Percentiles rank a stretch among this genome's conserved stretches.
These are phyloP conservation scores for Drosophila pectinifera DNA, from an alignment of 1,140 invertebrate genomes.

Conservation along the genomic window DNA sequence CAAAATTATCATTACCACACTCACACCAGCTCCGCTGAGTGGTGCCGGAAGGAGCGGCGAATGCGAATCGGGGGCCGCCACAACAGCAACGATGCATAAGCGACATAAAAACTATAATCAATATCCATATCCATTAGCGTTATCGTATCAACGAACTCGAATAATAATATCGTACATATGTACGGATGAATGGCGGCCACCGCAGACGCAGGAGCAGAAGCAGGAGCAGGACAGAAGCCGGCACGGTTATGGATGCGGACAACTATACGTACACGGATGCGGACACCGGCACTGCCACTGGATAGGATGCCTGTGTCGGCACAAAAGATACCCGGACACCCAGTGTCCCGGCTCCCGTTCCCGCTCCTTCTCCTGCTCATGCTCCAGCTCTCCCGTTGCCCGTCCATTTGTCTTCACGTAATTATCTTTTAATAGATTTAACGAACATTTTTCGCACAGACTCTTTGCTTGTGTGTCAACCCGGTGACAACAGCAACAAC, in stretches of 20 bases:
- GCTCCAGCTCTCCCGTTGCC: conserved; percentile 15
- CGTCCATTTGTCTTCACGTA: conserved; percentile 81
- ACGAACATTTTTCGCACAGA: conserved; percentile 81
- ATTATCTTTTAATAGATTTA: conserved; percentile 84
- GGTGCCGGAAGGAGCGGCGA: conserved; percentile 10
- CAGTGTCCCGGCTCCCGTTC: background rate
- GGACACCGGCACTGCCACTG: conserved; percentile 31
- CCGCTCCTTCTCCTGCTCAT: background rate
- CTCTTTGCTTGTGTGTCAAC: conserved; percentile 65
- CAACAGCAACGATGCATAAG: conserved; percentile 49
- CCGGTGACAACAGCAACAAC: conserved; percentile 35
- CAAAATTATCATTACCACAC: conserved; percentile 76
- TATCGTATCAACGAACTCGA: conserved; percentile 79
- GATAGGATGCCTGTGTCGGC: conserved; percentile 13
- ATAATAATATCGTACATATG: conserved; percentile 70
- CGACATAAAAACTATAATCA: conserved; percentile 82
- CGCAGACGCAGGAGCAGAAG: conserved; percentile 43
- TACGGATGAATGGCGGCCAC: conserved; percentile 34
- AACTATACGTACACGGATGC: conserved; percentile 16
- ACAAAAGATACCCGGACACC: conserved; percentile 10
- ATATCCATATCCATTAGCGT: conserved; percentile 83
- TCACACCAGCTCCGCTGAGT: conserved; percentile 18
- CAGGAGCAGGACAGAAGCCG: background rate
- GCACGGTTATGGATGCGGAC: conserved; percentile 8
- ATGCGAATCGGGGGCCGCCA: conserved; percentile 15